phyloP scores from a whole-genome alignment of 2,113 vertebrate species.

The Cynoglossus semilaevis region DNA sequence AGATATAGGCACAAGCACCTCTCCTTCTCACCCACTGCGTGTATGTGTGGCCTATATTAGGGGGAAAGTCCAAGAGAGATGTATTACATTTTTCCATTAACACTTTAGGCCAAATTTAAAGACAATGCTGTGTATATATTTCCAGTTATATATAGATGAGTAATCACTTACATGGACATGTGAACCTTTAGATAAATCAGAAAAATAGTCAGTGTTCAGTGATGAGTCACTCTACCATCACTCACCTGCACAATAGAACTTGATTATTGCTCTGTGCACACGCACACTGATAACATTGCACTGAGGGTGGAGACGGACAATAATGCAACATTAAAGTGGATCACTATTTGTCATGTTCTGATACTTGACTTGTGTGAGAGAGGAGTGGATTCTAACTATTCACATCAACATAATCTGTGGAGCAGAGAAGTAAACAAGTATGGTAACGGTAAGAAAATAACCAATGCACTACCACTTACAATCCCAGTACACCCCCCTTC shows the following conservation, averaged over 20 bases:
- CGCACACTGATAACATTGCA: too few species aligned
- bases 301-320: too few species aligned
- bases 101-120: constrained; percentile 8
- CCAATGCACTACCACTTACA: too few species aligned
- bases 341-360: too few species aligned
- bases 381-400: too few species aligned
- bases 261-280: too few species aligned
- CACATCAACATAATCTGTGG: too few species aligned
- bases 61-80: background rate
- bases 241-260: constrained; percentile 13
- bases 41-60: constrained; percentile 14
- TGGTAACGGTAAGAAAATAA: too few species aligned
- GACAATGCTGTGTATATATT: background rate
- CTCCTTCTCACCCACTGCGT: background rate
- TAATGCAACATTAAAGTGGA: too few species aligned
- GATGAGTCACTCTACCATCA: constrained; percentile 4
- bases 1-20: constrained; percentile 27
- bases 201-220: background rate
- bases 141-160: background rate
- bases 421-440: too few species aligned
- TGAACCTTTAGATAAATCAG: background rate
- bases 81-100: constrained; percentile 21
- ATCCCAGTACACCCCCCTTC: too few species aligned
- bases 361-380: too few species aligned
- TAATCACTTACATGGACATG: background rate